Evolutionary conservation across 2,888 invertebrate genomes (phyloP).

Genomic region (Hedya salicella): DNA sequence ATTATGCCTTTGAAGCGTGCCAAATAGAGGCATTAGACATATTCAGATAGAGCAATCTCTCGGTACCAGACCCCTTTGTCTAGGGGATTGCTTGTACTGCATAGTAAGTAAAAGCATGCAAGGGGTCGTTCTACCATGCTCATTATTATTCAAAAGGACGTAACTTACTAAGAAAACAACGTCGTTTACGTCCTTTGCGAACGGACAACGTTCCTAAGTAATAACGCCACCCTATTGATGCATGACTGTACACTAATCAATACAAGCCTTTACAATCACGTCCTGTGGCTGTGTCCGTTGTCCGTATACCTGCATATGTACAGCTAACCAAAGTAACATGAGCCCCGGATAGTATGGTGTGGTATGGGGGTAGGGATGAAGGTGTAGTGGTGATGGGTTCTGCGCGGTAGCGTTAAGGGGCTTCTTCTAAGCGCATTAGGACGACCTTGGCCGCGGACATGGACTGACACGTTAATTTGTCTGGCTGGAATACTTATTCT

Average conservation of each 20-base stretch:
- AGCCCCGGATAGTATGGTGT: not conserved
- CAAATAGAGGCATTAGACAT: not conserved
- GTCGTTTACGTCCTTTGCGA: not conserved
- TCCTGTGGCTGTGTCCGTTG: conserved; percentile 9
- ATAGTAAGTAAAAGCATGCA: not conserved
- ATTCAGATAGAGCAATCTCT: not conserved
- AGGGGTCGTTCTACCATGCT: not conserved
- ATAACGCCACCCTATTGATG: conserved; percentile 13
- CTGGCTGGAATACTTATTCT: not conserved
- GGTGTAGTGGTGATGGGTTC: conserved; percentile 9
- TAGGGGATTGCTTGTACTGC: conserved; percentile 7
- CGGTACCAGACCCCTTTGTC: conserved; percentile 17
- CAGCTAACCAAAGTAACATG: not conserved
- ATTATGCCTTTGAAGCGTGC: too few relatives aligned
- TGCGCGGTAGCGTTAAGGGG: conserved; percentile 50
- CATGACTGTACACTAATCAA: conserved; percentile 30
- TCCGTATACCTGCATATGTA: conserved; percentile 11
- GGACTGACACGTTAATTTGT: conserved; percentile 18
- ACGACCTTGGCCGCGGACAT: conserved; percentile 52
- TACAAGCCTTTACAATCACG: conserved; percentile 37
- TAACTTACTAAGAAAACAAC: not conserved
- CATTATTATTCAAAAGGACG: not conserved
- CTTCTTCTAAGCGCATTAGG: conserved; percentile 68
- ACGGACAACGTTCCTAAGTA: not conserved
- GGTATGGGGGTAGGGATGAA: not conserved